Evolutionary conservation across 2,888 invertebrate species (phyloP).

Genomic region (Philhelius pedissequus): DNA sequence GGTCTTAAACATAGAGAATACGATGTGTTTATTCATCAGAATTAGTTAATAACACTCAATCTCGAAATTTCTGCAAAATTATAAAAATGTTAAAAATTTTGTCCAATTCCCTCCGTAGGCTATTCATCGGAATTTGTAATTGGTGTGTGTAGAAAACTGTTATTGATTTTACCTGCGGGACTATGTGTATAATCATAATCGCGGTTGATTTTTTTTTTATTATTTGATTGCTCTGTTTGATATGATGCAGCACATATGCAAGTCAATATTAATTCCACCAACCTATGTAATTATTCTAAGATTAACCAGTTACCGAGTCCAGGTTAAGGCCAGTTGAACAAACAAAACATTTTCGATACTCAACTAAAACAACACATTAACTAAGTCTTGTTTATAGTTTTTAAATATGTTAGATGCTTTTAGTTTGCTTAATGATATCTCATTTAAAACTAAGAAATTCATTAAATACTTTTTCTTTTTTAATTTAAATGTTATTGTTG

Average conservation of each 20-base stretch:
- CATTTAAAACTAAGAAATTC: neutral
- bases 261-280: slow-evolving; percentile 13
- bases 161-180: neutral
- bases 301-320: slow-evolving; percentile 36
- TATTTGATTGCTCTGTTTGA: slow-evolving; percentile 23
- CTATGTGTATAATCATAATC: neutral
- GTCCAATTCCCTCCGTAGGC: too few species aligned
- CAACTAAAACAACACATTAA: neutral
- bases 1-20: too few species aligned
- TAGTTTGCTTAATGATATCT: neutral
- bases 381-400: neutral
- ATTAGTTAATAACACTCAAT: too few species aligned
- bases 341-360: neutral
- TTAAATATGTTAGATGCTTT: neutral
- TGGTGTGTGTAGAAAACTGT: too few species aligned
- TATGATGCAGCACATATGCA: slow-evolving; percentile 3
- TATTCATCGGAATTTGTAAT: too few species aligned
- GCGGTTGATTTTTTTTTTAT: neutral
- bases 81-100: too few species aligned
- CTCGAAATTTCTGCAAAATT: too few species aligned
- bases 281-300: slow-evolving; percentile 35
- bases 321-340: slow-evolving; percentile 46
- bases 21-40: too few species aligned
- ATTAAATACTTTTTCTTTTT: too few species aligned
- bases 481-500: too few species aligned